Conservation (phyloP, 2,888 invertebrate species). For the Microctonus aethiopoides region DNA sequence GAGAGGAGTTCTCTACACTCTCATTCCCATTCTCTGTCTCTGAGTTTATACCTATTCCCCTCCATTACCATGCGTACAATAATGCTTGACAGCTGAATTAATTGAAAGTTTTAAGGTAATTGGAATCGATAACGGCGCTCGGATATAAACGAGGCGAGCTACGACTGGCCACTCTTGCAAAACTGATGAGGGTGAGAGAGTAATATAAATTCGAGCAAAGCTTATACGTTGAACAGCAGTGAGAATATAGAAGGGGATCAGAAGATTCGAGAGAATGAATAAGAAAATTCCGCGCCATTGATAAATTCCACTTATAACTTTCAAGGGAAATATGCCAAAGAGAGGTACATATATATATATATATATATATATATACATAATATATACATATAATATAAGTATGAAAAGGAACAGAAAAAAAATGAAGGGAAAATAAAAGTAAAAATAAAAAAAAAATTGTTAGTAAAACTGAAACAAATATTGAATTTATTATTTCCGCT, state of each 20-base stretch:
- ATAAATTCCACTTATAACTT: conserved; percentile 16
- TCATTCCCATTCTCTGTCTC: background rate
- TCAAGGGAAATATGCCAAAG: background rate
- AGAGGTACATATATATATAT: too few species aligned
- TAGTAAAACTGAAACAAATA: background rate
- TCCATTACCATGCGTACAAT: conserved; percentile 29
- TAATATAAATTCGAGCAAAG: background rate
- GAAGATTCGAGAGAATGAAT: background rate
- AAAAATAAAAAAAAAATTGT: background rate
- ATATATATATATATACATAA: too few species aligned
- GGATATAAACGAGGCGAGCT: conserved; percentile 25
- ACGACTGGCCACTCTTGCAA: conserved; percentile 13
- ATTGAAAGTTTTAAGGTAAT: conserved; percentile 60
- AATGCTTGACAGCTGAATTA: conserved; percentile 57
- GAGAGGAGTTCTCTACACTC: background rate
- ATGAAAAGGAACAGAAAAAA: background rate
- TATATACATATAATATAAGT: too few species aligned
- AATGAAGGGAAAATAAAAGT: background rate
- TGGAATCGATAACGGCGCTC: conserved; percentile 52
- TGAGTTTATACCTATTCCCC: background rate
- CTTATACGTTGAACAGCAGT: background rate
- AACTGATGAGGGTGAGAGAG: background rate
- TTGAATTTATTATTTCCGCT: background rate
- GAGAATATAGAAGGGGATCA: background rate
- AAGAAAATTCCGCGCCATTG: conserved; percentile 6